Percentiles rank a stretch among this genome's conserved stretches.
Conservation (phyloP, 2,797 vertebrate genomes). For the Gymnocypris eckloni region DNA sequence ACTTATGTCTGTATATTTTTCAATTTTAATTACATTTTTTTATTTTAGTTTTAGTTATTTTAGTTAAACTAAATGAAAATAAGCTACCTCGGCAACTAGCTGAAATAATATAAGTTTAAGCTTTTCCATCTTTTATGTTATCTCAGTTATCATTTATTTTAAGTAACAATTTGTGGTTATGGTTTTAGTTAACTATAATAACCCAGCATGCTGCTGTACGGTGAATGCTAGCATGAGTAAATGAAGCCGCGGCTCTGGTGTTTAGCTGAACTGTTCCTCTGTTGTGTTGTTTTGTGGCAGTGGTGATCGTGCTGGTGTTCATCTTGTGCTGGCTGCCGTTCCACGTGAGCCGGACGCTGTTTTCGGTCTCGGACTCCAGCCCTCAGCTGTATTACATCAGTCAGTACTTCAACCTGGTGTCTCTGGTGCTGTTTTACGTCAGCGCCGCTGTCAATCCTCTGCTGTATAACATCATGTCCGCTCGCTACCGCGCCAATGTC, state of each 20-base stretch:
- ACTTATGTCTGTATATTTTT: too few species aligned
- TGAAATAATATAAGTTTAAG: too few species aligned
- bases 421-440: conserved; percentile 82
- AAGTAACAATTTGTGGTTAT: too few species aligned
- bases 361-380: conserved; percentile 57
- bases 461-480: conserved; percentile 82
- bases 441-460: conserved; percentile 82
- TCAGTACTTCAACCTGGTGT: conserved; percentile 83
- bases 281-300: conserved; percentile 24
- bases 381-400: conserved; percentile 73
- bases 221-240: neutral
- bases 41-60: too few species aligned
- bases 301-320: conserved; percentile 67
- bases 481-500: conserved; percentile 75
- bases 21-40: too few species aligned
- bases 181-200: neutral
- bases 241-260: neutral
- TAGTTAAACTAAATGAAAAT: too few species aligned
- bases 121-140: too few species aligned
- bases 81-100: too few species aligned
- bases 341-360: conserved; percentile 65
- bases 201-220: neutral
- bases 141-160: too few species aligned
- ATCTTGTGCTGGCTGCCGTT: conserved; percentile 67
- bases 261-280: neutral